phyloP scores from a whole-genome alignment of 1,140 invertebrate species.

The Microplitis demolitor region DNA sequence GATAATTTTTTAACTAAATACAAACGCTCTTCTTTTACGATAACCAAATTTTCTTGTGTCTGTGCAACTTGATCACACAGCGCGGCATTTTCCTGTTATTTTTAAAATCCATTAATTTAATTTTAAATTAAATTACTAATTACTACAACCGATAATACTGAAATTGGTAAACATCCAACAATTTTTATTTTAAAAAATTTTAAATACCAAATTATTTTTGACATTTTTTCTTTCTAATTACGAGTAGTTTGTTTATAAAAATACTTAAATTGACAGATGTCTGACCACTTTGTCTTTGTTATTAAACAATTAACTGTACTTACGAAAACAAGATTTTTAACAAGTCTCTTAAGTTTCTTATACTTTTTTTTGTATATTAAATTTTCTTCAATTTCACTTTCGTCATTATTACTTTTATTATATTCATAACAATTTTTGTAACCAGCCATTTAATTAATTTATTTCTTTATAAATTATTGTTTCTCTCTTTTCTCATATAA shows the following conservation, averaged over 20 bases:
- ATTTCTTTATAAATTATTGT: no score
- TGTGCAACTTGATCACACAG: slow-evolving; percentile 80
- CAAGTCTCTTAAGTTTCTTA: slow-evolving; percentile 59
- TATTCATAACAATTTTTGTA: no score
- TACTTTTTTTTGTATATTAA: slow-evolving; percentile 65
- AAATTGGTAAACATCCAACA: neutral
- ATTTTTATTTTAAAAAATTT: no score
- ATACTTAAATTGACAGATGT: no score
- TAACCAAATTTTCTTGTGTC: slow-evolving; percentile 75
- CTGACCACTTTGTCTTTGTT: neutral
- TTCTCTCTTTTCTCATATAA: no score
- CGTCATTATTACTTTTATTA: slow-evolving; percentile 39
- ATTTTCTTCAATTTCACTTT: slow-evolving; percentile 54
- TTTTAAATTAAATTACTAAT: neutral
- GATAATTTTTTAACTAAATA: slow-evolving; percentile 72
- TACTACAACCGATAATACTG: slow-evolving; percentile 8
- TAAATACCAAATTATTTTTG: no score
- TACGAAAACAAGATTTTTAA: slow-evolving; percentile 64
- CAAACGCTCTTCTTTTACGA: slow-evolving; percentile 77
- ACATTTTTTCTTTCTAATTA: no score
- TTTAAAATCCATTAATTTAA: no score
- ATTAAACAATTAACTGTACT: slow-evolving; percentile 37
- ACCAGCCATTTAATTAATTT: no score
- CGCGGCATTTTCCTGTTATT: slow-evolving; percentile 75
- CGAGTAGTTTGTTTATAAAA: no score